phyloP scores from a whole-genome alignment of 2,888 invertebrate species.

The Keiferia lycopersicella region DNA sequence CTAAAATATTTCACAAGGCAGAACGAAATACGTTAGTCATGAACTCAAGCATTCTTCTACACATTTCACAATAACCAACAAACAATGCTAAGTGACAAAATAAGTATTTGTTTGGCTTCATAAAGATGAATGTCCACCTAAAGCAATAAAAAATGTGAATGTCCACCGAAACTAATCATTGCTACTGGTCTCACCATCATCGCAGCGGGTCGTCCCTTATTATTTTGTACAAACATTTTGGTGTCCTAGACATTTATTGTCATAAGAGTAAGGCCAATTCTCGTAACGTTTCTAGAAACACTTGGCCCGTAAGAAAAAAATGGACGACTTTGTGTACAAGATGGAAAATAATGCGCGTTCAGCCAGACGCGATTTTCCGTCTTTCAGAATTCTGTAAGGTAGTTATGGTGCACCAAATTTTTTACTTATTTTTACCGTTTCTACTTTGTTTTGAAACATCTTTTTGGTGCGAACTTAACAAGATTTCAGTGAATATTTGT shows the following conservation, averaged over 20 bases:
- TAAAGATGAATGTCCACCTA: not conserved
- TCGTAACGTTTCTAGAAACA: not conserved
- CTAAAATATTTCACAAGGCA: not conserved
- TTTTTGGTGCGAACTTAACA: no score
- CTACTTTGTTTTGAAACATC: no score
- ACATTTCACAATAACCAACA: not conserved
- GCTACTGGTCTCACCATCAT: constrained; percentile 64
- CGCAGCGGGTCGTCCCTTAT: constrained; percentile 60
- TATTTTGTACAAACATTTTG: constrained; percentile 45
- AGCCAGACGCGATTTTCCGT: no score
- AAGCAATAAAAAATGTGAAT: constrained; percentile 58
- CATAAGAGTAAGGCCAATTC: not conserved
- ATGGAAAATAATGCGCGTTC: no score
- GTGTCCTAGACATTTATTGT: not conserved
- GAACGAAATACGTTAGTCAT: not conserved
- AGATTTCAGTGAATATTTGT: no score
- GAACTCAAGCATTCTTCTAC: not conserved
- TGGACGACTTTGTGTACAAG: no score
- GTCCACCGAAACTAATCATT: constrained; percentile 75
- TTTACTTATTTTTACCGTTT: no score
- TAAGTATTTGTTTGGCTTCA: not conserved
- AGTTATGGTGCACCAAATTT: no score
- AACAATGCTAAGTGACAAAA: constrained; percentile 7
- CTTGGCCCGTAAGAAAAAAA: no score
- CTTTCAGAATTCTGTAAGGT: no score